These are phyloP conservation scores for Mamestra configurata DNA, from an alignment of 1,140 invertebrate species.

Conservation along the genomic window DNA sequence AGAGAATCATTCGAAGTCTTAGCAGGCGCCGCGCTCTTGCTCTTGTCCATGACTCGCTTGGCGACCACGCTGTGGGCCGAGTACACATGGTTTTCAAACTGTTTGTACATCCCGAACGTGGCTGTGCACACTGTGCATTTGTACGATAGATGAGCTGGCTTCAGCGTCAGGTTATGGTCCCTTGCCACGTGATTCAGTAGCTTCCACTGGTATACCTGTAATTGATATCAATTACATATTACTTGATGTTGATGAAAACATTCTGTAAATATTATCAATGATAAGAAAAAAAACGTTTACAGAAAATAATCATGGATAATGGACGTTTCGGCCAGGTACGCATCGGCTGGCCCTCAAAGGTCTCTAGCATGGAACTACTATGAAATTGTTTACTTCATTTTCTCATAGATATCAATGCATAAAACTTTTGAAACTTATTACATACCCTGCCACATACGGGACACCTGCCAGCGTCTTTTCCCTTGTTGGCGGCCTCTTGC, in stretches of 20 bases:
- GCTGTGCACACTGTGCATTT: conserved; percentile 98
- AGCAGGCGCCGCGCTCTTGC: conserved; percentile 85
- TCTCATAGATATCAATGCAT: not conserved
- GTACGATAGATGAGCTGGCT: conserved; percentile 97
- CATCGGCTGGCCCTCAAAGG: not conserved
- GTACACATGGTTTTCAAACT: conserved; percentile 98
- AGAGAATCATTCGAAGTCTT: conserved; percentile 88
- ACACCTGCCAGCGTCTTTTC: conserved; percentile 97
- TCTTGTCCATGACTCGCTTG: conserved; percentile 93
- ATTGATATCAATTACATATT: conserved; percentile 40
- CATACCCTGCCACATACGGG: conserved; percentile 96
- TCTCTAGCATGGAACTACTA: no score
- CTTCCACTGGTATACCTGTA: conserved; percentile 97
- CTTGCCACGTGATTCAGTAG: conserved; percentile 96
- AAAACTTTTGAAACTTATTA: conserved; percentile 1
- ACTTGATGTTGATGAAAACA: not conserved
- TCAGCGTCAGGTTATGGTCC: conserved; percentile 96
- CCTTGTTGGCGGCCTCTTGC: conserved; percentile 98
- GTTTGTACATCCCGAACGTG: conserved; percentile 98
- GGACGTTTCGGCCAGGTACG: no score
- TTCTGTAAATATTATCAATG: no score
- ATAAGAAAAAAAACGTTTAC: no score
- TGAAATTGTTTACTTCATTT: no score
- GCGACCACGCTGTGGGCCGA: conserved; percentile 96
- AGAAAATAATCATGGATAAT: no score